Evolutionary conservation across 2,797 vertebrate genomes (phyloP), one percentile per base, ranked within the genome.

Genomic region (Acipenser transmontanus): DNA sequence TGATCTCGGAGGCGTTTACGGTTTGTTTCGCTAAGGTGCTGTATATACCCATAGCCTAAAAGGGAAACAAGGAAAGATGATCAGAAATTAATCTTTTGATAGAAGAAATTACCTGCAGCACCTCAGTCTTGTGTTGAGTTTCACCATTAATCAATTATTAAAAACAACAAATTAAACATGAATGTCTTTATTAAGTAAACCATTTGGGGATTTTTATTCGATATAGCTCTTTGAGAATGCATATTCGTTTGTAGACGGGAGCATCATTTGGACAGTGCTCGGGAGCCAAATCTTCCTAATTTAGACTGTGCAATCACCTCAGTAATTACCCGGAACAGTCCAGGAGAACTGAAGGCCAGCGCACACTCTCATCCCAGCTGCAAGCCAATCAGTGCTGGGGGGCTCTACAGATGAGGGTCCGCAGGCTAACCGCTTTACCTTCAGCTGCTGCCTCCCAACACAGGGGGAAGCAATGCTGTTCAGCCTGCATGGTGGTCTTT

Each of bases 381-480:
- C 34, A 34, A 34, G 34, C 34, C 9, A 51, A 13, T 10, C 47
- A 52, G 12, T 12, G 11, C 7, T 1, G 6, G 12, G 57, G 68
- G 34, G 34, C 51, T 13, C 52, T n/a, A 57, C 34, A 47, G 51
- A 66, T 9, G 13, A 13, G 8, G 56, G 54, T 48, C 34, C 64
- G 20, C 20, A 61, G 9, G 47, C 8, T 49, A 4, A 9, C 11
- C 1, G 20, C 49, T 17, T 51, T 12, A 50, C 17, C 8, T 6
- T 52, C 8, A 57, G 34, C 6, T 12, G 57, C 17, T 47, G 47
- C 20, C 9, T 65, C n/a, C 4, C 61, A 52, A 48, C 13, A 49
- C 52, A 54, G 1, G n/a, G n/a, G 49, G 10, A 69, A 51, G 47
- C 66, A 50, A 67, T 57, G 48, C 64, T 34, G 34, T 34, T 34